Evolutionary conservation across 2,113 vertebrate genomes (phyloP).

Genomic region (Equus przewalskii): DNA sequence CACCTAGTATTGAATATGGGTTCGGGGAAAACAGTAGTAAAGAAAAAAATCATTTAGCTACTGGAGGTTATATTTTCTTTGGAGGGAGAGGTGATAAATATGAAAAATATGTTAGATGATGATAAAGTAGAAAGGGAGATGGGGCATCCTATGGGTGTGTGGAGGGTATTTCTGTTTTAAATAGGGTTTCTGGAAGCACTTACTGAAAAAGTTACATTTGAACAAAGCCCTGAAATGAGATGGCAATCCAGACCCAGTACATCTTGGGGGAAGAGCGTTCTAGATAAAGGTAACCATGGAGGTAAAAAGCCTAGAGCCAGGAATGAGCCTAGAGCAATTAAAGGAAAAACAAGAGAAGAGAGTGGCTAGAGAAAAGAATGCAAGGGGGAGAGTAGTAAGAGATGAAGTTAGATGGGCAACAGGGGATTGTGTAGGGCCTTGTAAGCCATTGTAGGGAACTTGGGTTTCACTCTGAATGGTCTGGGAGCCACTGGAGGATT

Average conservation of each 20-base stretch:
- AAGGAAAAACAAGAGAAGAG: neutral
- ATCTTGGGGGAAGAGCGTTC: neutral
- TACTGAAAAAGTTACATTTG: slow-evolving; percentile 26
- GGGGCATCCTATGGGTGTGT: neutral
- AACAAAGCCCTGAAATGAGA: neutral
- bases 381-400: neutral
- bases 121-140: slow-evolving; percentile 23
- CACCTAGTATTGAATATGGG: neutral
- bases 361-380: neutral
- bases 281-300: neutral
- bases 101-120: slow-evolving; percentile 11
- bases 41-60: neutral
- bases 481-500: neutral
- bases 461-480: neutral
- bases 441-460: neutral
- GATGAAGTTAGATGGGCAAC: neutral
- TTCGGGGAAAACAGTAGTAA: neutral
- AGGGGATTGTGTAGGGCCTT: neutral
- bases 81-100: neutral
- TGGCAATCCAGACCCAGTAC: neutral
- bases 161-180: slow-evolving; percentile 22
- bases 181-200: neutral
- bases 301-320: neutral
- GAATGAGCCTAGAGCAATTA: neutral
- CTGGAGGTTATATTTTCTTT: slow-evolving; percentile 32